Conservation (phyloP, 2,113 vertebrate genomes). For the Alethe castanea region DNA sequence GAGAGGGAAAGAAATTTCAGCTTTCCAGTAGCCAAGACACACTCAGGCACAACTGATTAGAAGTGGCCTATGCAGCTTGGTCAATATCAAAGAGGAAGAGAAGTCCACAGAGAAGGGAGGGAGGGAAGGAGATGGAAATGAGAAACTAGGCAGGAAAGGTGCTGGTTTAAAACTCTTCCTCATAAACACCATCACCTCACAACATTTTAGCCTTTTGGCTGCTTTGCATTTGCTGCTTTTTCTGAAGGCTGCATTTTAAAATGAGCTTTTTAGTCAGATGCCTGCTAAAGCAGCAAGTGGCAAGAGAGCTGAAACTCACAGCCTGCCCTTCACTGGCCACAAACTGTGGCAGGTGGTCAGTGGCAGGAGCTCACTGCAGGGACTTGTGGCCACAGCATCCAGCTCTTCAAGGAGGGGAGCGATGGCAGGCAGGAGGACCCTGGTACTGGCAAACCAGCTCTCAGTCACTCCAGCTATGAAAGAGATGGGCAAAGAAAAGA, state of each 20-base stretch:
- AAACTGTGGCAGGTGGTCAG: accelerated
- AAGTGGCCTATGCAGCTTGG: not conserved
- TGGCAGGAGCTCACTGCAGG: not conserved
- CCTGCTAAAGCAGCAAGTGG: not conserved
- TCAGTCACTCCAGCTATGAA: not conserved
- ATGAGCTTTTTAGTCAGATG: not conserved
- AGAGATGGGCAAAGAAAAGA: not conserved
- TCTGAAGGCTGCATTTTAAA: not conserved
- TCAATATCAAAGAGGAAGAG: not conserved
- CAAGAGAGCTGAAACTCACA: not conserved
- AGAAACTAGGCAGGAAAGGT: not conserved
- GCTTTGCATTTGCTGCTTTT: not conserved
- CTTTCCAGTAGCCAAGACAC: not conserved
- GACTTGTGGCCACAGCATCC: accelerated
- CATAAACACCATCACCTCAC: not conserved
- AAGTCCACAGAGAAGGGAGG: not conserved
- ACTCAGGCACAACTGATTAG: not conserved
- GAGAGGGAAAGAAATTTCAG: not conserved
- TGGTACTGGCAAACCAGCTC: not conserved
- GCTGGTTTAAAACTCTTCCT: not conserved
- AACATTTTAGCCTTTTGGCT: not conserved
- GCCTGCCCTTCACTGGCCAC: not conserved
- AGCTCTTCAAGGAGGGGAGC: not conserved
- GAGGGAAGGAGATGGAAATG: not conserved
- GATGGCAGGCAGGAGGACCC: not conserved